These are phyloP conservation scores for Solenodon paradoxus DNA, from an alignment of 2,113 vertebrate genomes.

Conservation along the genomic window DNA sequence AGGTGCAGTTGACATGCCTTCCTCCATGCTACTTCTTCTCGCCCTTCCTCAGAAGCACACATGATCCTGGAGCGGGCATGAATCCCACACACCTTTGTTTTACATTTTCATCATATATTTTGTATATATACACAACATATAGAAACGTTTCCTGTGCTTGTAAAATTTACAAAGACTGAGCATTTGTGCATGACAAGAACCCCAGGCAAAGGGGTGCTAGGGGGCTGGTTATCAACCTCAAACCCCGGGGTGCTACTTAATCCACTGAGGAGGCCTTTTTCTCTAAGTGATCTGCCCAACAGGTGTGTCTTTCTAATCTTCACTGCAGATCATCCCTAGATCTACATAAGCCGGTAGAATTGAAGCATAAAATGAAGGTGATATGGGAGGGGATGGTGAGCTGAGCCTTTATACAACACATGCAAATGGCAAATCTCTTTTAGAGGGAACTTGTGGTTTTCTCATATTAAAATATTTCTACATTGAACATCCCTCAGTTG, in stretches of 20 bases:
- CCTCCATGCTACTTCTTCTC: neutral
- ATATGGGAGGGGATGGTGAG: neutral
- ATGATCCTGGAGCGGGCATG: neutral
- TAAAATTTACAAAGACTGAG: conserved; percentile 17
- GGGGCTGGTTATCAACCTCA: no score
- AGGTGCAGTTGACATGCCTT: neutral
- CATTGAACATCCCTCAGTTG: neutral
- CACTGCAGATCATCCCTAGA: neutral
- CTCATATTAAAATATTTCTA: neutral
- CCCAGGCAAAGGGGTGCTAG: accelerated
- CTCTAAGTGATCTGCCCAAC: neutral
- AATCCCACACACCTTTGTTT: neutral
- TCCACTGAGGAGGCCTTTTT: neutral
- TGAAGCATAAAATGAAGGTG: neutral
- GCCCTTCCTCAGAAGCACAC: neutral
- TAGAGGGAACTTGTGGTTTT: neutral
- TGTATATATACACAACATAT: neutral
- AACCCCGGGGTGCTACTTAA: neutral
- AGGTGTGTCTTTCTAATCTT: neutral
- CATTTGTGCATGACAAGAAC: no score
- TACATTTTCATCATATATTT: neutral
- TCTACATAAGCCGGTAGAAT: neutral
- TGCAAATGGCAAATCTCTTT: neutral
- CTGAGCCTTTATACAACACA: accelerated
- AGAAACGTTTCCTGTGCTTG: neutral